phyloP scores from a whole-genome alignment of 2,113 vertebrate species.

The Nestor notabilis region DNA sequence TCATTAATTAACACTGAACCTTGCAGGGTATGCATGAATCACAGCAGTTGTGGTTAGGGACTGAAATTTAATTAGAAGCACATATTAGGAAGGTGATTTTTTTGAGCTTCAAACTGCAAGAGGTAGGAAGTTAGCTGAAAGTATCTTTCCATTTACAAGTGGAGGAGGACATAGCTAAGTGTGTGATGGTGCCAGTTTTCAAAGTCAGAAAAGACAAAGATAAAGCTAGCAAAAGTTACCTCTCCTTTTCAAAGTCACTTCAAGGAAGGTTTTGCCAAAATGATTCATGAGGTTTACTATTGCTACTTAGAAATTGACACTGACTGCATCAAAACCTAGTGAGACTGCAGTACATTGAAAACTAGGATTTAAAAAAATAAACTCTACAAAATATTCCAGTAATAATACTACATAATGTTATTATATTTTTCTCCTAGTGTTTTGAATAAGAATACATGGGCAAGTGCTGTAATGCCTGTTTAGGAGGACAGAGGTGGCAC shows the following conservation, averaged over 20 bases:
- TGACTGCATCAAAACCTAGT: constrained; percentile 49
- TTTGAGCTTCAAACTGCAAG: constrained; percentile 19
- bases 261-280: constrained; percentile 14
- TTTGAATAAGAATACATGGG: background rate
- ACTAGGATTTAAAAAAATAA: constrained; percentile 50
- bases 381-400: constrained; percentile 9
- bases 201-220: background rate
- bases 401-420: background rate
- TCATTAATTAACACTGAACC: constrained; percentile 75
- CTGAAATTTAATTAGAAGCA: constrained; percentile 76
- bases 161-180: background rate
- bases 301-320: constrained; percentile 46
- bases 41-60: constrained; percentile 59
- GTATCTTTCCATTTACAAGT: background rate
- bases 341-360: constrained; percentile 34
- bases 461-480: background rate
- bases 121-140: background rate
- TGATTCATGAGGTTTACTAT: constrained; percentile 19
- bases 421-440: background rate
- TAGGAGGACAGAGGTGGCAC: background rate
- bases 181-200: background rate
- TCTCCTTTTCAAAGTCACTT: background rate
- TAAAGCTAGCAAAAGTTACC: background rate
- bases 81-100: constrained; percentile 38
- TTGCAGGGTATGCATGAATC: constrained; percentile 62